Evolutionary conservation across 2,888 invertebrate species (phyloP).

Genomic region (Actias luna): DNA sequence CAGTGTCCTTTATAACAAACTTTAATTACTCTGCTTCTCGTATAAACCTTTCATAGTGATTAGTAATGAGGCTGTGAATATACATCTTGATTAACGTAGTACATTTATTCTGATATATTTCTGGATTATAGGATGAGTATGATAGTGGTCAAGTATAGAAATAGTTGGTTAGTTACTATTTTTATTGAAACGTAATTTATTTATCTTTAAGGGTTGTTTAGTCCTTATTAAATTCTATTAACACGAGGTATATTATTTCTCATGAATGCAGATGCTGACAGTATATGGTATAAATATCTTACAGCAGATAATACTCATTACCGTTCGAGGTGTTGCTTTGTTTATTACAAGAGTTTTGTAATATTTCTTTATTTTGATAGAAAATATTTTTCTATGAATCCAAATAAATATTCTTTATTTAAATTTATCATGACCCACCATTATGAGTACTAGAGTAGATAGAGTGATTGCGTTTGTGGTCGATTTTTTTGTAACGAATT

Average conservation of each 20-base stretch:
- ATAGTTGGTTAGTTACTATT: background rate
- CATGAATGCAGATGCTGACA: background rate
- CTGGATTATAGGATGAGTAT: slow-evolving; percentile 2
- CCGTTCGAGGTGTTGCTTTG: background rate
- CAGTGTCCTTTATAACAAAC: background rate
- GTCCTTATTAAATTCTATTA: background rate
- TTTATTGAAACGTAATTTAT: background rate
- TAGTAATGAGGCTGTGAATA: slow-evolving; percentile 5
- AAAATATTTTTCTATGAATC: background rate
- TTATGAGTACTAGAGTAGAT: too few relatives aligned
- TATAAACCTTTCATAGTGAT: background rate
- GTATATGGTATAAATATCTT: background rate
- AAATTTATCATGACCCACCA: too few relatives aligned
- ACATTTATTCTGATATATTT: slow-evolving; percentile 3
- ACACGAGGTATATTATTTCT: background rate
- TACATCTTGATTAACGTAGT: slow-evolving; percentile 6
- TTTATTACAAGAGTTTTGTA: background rate
- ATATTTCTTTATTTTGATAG: background rate
- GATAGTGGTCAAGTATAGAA: background rate
- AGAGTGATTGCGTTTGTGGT: background rate
- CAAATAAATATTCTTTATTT: background rate
- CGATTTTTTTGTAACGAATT: background rate
- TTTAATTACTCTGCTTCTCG: background rate
- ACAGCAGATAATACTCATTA: background rate
- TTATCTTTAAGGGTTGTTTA: background rate